Percentiles rank a stretch among this genome's conserved stretches.
phyloP scores from a whole-genome alignment of 1,140 invertebrate genomes.

The Drosophila punjabiensis region DNA sequence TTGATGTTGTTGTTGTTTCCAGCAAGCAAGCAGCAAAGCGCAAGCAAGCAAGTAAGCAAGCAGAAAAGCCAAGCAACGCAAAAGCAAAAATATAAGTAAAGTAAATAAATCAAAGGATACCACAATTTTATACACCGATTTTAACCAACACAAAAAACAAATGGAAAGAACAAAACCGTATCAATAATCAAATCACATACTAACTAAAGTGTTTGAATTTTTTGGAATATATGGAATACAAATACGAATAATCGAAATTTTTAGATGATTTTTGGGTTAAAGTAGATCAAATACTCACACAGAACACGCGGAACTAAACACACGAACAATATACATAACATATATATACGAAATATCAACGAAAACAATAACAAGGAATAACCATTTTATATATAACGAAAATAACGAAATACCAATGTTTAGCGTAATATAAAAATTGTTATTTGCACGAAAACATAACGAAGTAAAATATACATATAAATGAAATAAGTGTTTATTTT shows the following conservation, averaged over 20 bases:
- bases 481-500: slow-evolving; percentile 18
- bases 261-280: slow-evolving; percentile 64
- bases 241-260: slow-evolving; percentile 54
- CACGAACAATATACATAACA: slow-evolving; percentile 36
- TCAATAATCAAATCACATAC: slow-evolving; percentile 63
- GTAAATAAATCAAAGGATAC: slow-evolving; percentile 50
- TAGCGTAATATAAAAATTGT: slow-evolving; percentile 60
- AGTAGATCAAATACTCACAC: slow-evolving; percentile 41
- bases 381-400: slow-evolving; percentile 40
- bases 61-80: slow-evolving; percentile 34
- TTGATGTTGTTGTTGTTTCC: slow-evolving; percentile 35
- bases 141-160: slow-evolving; percentile 50
- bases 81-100: slow-evolving; percentile 25
- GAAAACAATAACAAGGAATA: slow-evolving; percentile 54
- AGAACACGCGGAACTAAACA: slow-evolving; percentile 19
- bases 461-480: slow-evolving; percentile 41
- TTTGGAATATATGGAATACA: slow-evolving; percentile 44
- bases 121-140: slow-evolving; percentile 83
- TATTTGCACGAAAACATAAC: slow-evolving; percentile 61
- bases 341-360: slow-evolving; percentile 48
- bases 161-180: background rate
- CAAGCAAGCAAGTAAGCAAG: slow-evolving; percentile 40
- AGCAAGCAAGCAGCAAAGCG: slow-evolving; percentile 47
- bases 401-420: slow-evolving; percentile 51
- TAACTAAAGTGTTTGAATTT: slow-evolving; percentile 46